Evolutionary conservation across 2,797 vertebrate genomes (phyloP).

Genomic region (Jordanella pulchra): DNA sequence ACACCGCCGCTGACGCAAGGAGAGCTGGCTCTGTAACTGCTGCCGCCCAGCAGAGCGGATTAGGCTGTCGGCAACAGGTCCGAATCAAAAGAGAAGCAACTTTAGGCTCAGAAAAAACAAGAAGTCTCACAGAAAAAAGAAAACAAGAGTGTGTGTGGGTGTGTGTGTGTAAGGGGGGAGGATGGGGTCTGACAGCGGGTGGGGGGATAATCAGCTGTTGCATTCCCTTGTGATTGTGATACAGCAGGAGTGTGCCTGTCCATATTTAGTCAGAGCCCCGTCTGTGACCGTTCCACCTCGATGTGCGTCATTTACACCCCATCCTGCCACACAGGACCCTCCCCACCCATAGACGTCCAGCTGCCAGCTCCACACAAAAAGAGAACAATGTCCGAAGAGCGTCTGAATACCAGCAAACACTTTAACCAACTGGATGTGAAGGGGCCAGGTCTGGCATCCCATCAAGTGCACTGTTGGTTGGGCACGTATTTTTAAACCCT

Average conservation of each 20-base stretch:
- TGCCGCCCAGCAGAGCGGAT: conserved; percentile 6
- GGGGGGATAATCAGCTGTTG: conserved; percentile 87
- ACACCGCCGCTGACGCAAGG: conserved; percentile 80
- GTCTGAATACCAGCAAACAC: conserved; percentile 57
- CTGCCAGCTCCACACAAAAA: conserved; percentile 34
- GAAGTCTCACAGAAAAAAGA: conserved; percentile 2
- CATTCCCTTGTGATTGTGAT: conserved; percentile 84
- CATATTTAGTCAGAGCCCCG: conserved; percentile 95
- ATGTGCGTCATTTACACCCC: conserved; percentile 86
- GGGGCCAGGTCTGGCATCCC: conserved; percentile 42
- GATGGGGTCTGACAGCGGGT: conserved; percentile 41
- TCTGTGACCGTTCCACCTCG: conserved; percentile 80
- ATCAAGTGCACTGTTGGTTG: conserved; percentile 43
- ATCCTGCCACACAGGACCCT: conserved; percentile 64
- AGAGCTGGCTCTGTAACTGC: conserved; percentile 33
- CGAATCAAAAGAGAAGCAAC: background rate
- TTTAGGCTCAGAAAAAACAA: background rate
- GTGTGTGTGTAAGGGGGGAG: conserved; percentile 58
- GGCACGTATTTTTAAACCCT: conserved; percentile 68
- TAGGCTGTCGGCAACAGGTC: background rate
- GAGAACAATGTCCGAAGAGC: conserved; percentile 61
- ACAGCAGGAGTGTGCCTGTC: conserved; percentile 83
- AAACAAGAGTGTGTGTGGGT: conserved; percentile 26
- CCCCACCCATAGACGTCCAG: conserved; percentile 41
- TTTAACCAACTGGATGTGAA: conserved; percentile 42